phyloP scores from a whole-genome alignment of 2,113 vertebrate species.

The Marmota flaviventris region DNA sequence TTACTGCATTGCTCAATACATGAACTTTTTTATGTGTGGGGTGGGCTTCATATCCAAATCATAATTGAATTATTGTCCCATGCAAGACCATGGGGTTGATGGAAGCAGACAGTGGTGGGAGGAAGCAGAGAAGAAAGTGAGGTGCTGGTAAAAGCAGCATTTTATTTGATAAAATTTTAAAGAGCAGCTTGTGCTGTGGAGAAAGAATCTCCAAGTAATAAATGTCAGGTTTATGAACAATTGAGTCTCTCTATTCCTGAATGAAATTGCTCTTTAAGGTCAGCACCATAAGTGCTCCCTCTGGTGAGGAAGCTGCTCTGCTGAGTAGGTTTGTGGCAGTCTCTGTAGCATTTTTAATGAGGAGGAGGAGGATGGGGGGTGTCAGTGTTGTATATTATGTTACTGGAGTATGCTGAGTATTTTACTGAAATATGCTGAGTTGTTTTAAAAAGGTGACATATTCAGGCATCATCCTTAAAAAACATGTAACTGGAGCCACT shows the following conservation, averaged over 20 bases:
- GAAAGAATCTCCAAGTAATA: conserved; percentile 84
- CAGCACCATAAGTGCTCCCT: conserved; percentile 81
- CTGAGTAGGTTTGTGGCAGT: fast-evolving
- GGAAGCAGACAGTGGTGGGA: not conserved
- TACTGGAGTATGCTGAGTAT: not conserved
- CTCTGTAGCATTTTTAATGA: not conserved
- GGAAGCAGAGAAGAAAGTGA: conserved; percentile 56
- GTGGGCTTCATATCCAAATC: too few species aligned
- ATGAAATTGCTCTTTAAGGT: conserved; percentile 89
- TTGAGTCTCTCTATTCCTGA: conserved; percentile 82
- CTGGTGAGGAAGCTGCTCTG: conserved; percentile 52
- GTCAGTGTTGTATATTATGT: not conserved
- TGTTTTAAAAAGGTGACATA: not conserved
- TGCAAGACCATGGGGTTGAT: conserved; percentile 13
- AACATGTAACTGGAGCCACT: not conserved
- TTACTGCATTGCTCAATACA: too few species aligned
- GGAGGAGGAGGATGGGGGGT: not conserved
- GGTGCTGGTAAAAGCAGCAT: conserved; percentile 65
- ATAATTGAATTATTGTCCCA: too few species aligned
- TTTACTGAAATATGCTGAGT: not conserved
- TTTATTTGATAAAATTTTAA: conserved; percentile 87
- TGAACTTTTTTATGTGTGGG: too few species aligned
- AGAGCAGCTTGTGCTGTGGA: conserved; percentile 79
- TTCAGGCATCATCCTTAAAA: not conserved
- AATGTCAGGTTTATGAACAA: conserved; percentile 90